Conservation (phyloP, 1,140 invertebrate species). For the Marisa cornuarietis region DNA sequence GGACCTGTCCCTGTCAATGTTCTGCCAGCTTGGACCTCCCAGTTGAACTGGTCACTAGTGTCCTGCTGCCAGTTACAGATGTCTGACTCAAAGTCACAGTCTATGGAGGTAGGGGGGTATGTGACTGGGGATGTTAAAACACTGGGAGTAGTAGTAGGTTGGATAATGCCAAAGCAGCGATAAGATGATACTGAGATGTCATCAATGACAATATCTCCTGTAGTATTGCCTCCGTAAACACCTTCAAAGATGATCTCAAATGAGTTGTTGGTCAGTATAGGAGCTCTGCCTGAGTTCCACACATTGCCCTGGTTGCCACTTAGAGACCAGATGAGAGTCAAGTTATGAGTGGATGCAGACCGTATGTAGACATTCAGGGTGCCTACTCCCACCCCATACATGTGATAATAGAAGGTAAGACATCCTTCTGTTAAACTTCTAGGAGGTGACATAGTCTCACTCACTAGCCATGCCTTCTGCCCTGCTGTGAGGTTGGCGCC, state of each 20-base stretch:
- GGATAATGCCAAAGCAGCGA: conserved; percentile 51
- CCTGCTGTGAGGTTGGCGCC: conserved; percentile 37
- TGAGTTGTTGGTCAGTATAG: conserved; percentile 19
- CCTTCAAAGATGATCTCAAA: conserved; percentile 71
- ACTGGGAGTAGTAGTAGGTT: conserved; percentile 25
- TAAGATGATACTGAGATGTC: conserved; percentile 69
- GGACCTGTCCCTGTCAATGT: conserved; percentile 57
- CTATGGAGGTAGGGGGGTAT: conserved; percentile 45
- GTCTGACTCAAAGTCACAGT: conserved; percentile 60
- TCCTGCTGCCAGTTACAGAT: conserved; percentile 58
- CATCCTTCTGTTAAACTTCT: conserved; percentile 6
- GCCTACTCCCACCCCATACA: conserved; percentile 73
- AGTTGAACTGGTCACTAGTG: conserved; percentile 48
- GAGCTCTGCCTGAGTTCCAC: conserved; percentile 42
- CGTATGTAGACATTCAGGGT: conserved; percentile 50
- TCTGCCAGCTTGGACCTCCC: conserved; percentile 48
- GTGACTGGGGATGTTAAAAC: conserved; percentile 34
- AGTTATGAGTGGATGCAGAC: conserved; percentile 18
- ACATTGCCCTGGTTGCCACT: conserved; percentile 39
- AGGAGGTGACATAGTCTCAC: conserved; percentile 36
- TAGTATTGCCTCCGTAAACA: conserved; percentile 72
- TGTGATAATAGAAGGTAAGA: conserved; percentile 74
- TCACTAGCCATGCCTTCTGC: conserved; percentile 57
- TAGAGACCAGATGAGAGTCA: conserved; percentile 22
- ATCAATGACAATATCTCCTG: conserved; percentile 80